Base-by-base conservation (phyloP, 1,140 invertebrate genomes). In the Drosophila ogumai region DNA sequence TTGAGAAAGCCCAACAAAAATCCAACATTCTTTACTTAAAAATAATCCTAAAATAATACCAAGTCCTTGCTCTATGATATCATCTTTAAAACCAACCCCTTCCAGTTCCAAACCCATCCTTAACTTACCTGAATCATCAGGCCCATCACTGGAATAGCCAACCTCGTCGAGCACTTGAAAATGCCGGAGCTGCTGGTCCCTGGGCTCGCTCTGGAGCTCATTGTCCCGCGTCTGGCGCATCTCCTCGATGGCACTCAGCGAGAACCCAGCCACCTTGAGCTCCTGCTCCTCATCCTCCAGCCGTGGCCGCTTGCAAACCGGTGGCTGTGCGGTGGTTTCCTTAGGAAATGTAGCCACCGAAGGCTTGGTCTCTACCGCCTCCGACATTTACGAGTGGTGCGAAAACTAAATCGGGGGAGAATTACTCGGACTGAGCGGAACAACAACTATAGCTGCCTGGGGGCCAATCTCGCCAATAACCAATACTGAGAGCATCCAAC, bases 91-190 rank as follows among this genome's bases (percentile, higher is more conserved):
- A 28, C 8, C 22, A 28, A 10, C 5, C 25, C 15, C 10, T 50
- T 47, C 13, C 22, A 28, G 10, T 12, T 13, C 9, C 3, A 1
- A 17, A 13, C 6, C 66, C 79, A 77, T 79, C 31, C 92, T 91
- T 67, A 92, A 93, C 81, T 94, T 94, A 77, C 94, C 94, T 75
- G 94, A 94, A 31, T 90, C 93, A 19, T 88, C 93, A 6, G 79
- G 79, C 10, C 87, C 93, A 19, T 94, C 94, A 34, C 93, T 93
- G 75, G 93, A 93, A 6, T 93, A 93, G 41, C 93, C 93, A 13
- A 96, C 94, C 92, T 97, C 96, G 91, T 97, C 96, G 25, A 97
- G 92, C 28, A 97, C 95, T 82, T 97, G 95, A 91, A 97, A 97
- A 71, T 96, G 94, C 47, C 94, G 92, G 44, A 94, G 71, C 60